A percentile compares a stretch with the other conserved stretches of the same genome.
These are phyloP conservation scores for Oreochromis grahami DNA, from an alignment of 2,797 vertebrate species.

Conservation along the genomic window DNA sequence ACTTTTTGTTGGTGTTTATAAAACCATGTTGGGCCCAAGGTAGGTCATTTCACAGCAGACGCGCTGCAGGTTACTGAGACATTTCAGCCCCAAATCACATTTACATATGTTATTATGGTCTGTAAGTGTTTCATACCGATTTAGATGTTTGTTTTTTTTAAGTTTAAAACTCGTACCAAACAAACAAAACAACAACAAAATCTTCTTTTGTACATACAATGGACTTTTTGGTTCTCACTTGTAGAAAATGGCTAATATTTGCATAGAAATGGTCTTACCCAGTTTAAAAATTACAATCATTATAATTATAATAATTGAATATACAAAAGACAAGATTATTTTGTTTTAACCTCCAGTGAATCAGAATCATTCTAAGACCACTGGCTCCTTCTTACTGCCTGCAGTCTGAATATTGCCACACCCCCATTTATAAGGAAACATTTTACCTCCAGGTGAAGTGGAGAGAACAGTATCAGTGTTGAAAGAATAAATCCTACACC, in stretches of 20 bases:
- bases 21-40: not conserved
- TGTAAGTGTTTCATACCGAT: not conserved
- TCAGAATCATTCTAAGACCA: not conserved
- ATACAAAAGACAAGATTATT: not conserved
- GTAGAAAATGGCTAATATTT: not conserved
- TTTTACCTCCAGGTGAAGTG: not conserved
- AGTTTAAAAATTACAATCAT: not conserved
- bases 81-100: not conserved
- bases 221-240: not conserved
- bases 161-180: not conserved
- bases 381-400: not conserved
- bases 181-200: not conserved
- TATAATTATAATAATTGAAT: not conserved
- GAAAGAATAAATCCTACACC: not conserved
- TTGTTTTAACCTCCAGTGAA: not conserved
- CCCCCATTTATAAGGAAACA: not conserved
- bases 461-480: not conserved
- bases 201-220: not conserved
- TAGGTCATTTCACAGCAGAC: not conserved
- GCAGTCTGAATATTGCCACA: not conserved
- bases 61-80: not conserved
- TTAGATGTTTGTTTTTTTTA: fast-evolving
- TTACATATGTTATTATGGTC: not conserved
- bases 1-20: not conserved
- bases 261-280: not conserved